Evolutionary conservation across 1,140 invertebrate genomes (phyloP).

Genomic region (Meloidogyne exigua): DNA sequence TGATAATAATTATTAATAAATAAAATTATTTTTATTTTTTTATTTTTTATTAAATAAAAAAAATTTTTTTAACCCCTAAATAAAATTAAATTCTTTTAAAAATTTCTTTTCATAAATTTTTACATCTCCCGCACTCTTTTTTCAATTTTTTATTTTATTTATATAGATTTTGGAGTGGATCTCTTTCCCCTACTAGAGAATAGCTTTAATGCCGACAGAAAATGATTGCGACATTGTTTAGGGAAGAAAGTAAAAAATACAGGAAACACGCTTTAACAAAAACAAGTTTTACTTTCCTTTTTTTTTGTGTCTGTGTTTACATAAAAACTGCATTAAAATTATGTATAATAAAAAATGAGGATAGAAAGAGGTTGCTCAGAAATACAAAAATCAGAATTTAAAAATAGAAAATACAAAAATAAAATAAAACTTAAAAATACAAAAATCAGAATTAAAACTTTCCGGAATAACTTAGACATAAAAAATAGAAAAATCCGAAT

Average conservation of each 20-base stretch:
- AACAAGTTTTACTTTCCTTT: neutral
- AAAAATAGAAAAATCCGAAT: no score
- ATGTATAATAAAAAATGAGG: neutral
- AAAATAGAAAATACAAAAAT: neutral
- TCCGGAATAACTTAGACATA: no score
- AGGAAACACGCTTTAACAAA: neutral
- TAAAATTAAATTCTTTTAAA: neutral
- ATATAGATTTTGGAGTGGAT: neutral
- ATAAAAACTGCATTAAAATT: slow-evolving; percentile 3
- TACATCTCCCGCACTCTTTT: neutral
- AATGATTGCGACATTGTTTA: slow-evolving; percentile 1
- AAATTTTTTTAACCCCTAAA: slow-evolving; percentile 4
- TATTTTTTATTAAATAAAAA: neutral
- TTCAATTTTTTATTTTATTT: no score
- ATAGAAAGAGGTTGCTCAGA: neutral
- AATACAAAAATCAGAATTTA: neutral
- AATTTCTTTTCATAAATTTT: neutral
- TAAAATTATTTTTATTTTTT: neutral
- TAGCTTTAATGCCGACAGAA: neutral
- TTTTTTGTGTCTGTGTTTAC: neutral
- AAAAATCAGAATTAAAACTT: no score
- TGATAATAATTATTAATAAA: neutral
- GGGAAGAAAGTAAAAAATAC: neutral
- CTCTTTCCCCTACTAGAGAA: neutral
- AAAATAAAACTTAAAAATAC: neutral